Percentiles rank a stretch among this genome's conserved stretches.
Evolutionary conservation across 2,797 vertebrate genomes (phyloP).

Genomic region (Acipenser transmontanus): DNA sequence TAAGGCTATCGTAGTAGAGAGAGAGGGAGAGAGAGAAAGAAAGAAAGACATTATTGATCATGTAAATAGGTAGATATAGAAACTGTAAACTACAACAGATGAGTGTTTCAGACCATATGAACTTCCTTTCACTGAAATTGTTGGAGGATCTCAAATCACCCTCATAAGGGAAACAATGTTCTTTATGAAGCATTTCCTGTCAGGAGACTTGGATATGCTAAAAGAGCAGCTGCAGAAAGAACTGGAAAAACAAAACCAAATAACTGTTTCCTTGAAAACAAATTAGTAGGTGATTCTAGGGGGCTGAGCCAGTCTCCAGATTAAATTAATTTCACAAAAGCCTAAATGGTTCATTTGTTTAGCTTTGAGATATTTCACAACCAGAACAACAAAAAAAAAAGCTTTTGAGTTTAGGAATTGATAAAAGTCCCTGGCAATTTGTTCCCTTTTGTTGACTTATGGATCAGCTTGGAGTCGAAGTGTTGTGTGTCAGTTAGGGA

Average conservation of each 20-base stretch:
- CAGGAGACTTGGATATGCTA: neutral
- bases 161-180: neutral
- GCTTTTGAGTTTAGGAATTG: constrained; percentile 26
- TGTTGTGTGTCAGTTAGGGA: constrained; percentile 27
- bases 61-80: no score
- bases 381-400: constrained; percentile 13
- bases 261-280: neutral
- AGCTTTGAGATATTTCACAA: neutral
- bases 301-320: no score
- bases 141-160: no score
- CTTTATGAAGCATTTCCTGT: neutral
- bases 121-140: no score
- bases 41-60: no score
- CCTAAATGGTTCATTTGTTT: neutral
- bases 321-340: no score
- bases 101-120: no score
- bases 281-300: no score
- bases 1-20: no score
- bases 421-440: constrained; percentile 23
- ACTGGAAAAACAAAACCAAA: neutral
- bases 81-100: no score
- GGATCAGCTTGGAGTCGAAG: constrained; percentile 29
- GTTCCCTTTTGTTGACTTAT: constrained; percentile 29
- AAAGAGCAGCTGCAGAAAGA: neutral
- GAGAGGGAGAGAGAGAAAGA: no score